A percentile compares a stretch with the other conserved stretches of the same genome.
Conservation (phyloP, 1,140 invertebrate species). For the Saccostrea echinata region DNA sequence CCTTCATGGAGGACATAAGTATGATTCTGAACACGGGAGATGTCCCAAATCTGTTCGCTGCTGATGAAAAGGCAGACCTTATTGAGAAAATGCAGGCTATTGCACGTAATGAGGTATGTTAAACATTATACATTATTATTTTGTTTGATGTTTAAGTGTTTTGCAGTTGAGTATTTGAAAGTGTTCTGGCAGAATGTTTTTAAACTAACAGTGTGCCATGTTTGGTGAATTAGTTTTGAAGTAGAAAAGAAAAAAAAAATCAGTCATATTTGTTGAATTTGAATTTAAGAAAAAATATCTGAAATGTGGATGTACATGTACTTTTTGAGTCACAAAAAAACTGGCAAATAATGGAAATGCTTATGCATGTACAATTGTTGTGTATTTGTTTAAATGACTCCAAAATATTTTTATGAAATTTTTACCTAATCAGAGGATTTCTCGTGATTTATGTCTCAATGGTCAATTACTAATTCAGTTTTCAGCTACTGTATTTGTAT, state of each 20-base stretch:
- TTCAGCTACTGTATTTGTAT: no score
- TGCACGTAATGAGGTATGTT: constrained; percentile 77
- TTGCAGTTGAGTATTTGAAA: background rate
- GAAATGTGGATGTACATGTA: no score
- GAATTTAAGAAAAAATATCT: no score
- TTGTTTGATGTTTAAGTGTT: background rate
- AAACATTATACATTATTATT: background rate
- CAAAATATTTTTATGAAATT: no score
- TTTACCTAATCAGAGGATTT: no score
- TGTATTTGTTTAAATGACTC: no score
- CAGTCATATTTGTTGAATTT: background rate
- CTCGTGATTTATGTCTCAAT: no score
- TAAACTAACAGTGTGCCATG: background rate
- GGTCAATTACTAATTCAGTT: no score
- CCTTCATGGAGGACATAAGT: constrained; percentile 81
- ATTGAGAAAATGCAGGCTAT: constrained; percentile 81
- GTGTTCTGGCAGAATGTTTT: background rate
- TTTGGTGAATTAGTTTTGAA: background rate
- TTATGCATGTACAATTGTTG: no score
- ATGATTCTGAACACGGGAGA: constrained; percentile 81
- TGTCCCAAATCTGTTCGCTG: constrained; percentile 80
- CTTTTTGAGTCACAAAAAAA: no score
- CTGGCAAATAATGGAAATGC: no score
- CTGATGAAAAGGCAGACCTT: constrained; percentile 81
- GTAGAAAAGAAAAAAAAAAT: background rate